phyloP scores from a whole-genome alignment of 2,888 invertebrate species.

The Flexamia atlantica region DNA sequence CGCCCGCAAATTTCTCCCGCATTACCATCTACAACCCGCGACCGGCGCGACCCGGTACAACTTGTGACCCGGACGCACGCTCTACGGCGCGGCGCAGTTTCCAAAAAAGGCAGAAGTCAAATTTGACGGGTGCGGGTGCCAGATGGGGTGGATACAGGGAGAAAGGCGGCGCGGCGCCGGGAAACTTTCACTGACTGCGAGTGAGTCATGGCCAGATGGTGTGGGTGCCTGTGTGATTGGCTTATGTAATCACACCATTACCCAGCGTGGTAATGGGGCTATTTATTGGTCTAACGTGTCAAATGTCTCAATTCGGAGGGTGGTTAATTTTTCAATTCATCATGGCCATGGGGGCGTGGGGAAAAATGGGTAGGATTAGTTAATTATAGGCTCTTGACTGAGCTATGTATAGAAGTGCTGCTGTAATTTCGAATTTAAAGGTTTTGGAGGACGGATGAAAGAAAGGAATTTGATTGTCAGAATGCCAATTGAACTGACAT shows the following conservation, averaged over 20 bases:
- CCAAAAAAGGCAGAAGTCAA: conserved; percentile 34
- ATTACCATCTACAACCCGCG: too few species aligned
- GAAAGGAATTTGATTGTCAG: too few species aligned
- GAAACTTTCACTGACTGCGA: not conserved
- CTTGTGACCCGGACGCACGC: not conserved
- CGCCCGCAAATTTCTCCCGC: too few species aligned
- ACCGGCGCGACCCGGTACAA: not conserved
- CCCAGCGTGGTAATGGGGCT: not conserved
- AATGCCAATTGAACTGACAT: too few species aligned
- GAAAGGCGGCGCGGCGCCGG: not conserved
- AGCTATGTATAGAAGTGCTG: too few species aligned
- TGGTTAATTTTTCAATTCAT: not conserved
- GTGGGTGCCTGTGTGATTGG: not conserved
- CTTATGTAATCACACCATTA: not conserved
- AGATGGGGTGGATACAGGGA: not conserved
- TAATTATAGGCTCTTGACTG: too few species aligned
- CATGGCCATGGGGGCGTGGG: too few species aligned
- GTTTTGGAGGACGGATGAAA: too few species aligned
- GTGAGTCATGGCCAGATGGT: conserved; percentile 8
- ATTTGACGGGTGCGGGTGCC: conserved; percentile 31
- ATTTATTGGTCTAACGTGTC: not conserved
- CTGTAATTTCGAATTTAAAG: too few species aligned
- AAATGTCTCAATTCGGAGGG: conserved; percentile 10
- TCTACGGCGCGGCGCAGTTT: not conserved
- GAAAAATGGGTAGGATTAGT: too few species aligned